These are phyloP conservation scores for Drosophila watanabei DNA, from an alignment of 1,140 invertebrate species.

Conservation along the genomic window DNA sequence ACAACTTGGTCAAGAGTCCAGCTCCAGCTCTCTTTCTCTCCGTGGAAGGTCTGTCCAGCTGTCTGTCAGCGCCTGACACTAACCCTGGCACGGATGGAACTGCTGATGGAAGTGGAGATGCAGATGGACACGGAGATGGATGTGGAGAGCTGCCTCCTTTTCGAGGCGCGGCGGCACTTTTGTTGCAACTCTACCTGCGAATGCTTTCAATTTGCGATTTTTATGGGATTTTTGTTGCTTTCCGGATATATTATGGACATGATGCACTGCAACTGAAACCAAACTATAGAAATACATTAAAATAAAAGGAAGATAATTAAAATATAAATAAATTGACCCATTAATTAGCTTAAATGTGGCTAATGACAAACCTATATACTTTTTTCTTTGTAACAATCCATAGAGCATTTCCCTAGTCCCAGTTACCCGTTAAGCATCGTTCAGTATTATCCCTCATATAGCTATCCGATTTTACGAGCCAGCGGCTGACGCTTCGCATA, in stretches of 20 bases:
- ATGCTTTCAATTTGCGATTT: constrained; percentile 67
- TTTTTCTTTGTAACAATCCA: not conserved
- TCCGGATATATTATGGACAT: constrained; percentile 26
- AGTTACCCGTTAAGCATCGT: not conserved
- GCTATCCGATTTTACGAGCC: constrained; percentile 62
- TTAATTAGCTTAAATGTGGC: accelerated
- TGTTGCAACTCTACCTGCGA: constrained; percentile 46
- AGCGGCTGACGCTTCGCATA: constrained; percentile 51
- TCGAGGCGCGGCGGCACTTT: constrained; percentile 58
- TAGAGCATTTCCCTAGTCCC: not conserved
- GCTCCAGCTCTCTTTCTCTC: constrained; percentile 6
- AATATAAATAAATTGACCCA: not conserved
- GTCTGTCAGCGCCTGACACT: constrained; percentile 68
- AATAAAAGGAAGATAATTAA: not conserved
- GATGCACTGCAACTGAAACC: constrained; percentile 19
- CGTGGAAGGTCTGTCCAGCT: constrained; percentile 33
- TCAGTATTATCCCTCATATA: constrained; percentile 21
- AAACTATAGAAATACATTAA: not conserved
- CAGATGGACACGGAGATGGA: constrained; percentile 23
- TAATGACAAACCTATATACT: not conserved
- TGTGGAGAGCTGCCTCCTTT: constrained; percentile 15
- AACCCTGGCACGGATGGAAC: constrained; percentile 28
- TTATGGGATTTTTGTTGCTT: constrained; percentile 76
- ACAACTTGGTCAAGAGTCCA: constrained; percentile 15
- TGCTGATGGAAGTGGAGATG: constrained; percentile 36